These are phyloP conservation scores for Etheostoma spectabile DNA, from an alignment of 2,113 vertebrate species.

Conservation along the genomic window DNA sequence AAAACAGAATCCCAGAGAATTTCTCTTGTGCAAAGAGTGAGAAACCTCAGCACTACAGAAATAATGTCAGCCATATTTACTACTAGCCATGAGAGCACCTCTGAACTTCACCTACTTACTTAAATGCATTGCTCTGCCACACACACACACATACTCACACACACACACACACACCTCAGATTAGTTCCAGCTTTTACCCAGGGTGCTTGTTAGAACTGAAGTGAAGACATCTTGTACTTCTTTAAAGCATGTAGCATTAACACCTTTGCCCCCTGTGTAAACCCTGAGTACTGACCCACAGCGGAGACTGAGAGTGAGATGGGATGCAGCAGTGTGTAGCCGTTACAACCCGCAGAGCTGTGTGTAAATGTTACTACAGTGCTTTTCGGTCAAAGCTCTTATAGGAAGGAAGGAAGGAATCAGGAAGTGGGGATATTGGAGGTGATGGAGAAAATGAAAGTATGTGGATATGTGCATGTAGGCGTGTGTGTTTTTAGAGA, in stretches of 20 bases:
- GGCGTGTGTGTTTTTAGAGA: conserved; percentile 21
- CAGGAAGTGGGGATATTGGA: conserved; percentile 52
- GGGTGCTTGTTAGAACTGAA: conserved; percentile 76
- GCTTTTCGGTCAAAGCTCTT: conserved; percentile 39
- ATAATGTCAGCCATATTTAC: conserved; percentile 27
- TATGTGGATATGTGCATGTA: conserved; percentile 4
- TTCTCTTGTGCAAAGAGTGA: conserved; percentile 31
- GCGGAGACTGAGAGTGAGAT: conserved; percentile 62
- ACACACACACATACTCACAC: conserved; percentile 11
- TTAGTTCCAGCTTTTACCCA: conserved; percentile 84
- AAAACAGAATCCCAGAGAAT: conserved; percentile 20
- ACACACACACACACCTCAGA: conserved; percentile 62
- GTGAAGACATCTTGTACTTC: conserved; percentile 84
- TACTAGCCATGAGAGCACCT: conserved; percentile 1
- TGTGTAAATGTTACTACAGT: conserved; percentile 39
- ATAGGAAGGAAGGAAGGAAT: conserved; percentile 66
- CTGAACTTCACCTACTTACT: conserved; percentile 14
- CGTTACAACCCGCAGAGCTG: neutral
- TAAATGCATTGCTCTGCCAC: conserved; percentile 26
- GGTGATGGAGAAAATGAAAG: conserved; percentile 55
- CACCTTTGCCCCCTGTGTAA: conserved; percentile 83
- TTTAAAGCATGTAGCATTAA: conserved; percentile 84
- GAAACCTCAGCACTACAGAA: conserved; percentile 10
- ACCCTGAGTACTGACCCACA: conserved; percentile 78
- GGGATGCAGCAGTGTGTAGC: conserved; percentile 54